Evolutionary conservation across 2,113 vertebrate species (phyloP).

Genomic region (Plecotus auritus): DNA sequence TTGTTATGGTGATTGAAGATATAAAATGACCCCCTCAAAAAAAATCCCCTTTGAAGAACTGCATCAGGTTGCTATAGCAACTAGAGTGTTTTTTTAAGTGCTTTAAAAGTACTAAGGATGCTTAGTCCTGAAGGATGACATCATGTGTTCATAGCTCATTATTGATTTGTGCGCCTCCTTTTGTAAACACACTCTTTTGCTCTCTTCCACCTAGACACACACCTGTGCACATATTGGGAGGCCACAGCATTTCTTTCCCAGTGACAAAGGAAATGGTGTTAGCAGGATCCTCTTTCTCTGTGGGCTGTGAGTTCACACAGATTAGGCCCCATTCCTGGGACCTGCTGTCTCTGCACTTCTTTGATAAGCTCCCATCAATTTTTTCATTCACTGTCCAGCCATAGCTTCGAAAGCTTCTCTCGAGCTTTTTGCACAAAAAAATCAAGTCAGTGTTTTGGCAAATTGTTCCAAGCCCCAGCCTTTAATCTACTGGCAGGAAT

Average conservation of each 20-base stretch:
- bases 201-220: constrained; percentile 5
- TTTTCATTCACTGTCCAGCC: background rate
- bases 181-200: constrained; percentile 1
- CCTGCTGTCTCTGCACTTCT: background rate
- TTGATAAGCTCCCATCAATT: background rate
- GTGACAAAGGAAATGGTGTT: background rate
- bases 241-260: background rate
- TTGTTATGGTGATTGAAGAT: constrained; percentile 75
- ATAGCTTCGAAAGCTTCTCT: background rate
- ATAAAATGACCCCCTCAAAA: constrained; percentile 70
- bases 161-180: constrained; percentile 16
- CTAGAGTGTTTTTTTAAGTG: constrained; percentile 55
- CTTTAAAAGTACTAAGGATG: constrained; percentile 68
- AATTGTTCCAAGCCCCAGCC: background rate
- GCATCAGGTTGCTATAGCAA: constrained; percentile 76
- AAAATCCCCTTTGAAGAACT: constrained; percentile 68
- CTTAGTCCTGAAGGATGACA: constrained; percentile 60
- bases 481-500: constrained; percentile 17
- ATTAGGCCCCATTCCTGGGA: background rate
- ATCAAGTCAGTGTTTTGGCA: constrained; percentile 27
- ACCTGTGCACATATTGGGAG: constrained; percentile 1
- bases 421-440: background rate
- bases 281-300: background rate
- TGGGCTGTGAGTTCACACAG: background rate
- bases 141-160: constrained; percentile 55